Percentiles rank a stretch among this genome's conserved stretches.
phyloP scores from a whole-genome alignment of 2,888 invertebrate species.

The Torymus texanus region DNA sequence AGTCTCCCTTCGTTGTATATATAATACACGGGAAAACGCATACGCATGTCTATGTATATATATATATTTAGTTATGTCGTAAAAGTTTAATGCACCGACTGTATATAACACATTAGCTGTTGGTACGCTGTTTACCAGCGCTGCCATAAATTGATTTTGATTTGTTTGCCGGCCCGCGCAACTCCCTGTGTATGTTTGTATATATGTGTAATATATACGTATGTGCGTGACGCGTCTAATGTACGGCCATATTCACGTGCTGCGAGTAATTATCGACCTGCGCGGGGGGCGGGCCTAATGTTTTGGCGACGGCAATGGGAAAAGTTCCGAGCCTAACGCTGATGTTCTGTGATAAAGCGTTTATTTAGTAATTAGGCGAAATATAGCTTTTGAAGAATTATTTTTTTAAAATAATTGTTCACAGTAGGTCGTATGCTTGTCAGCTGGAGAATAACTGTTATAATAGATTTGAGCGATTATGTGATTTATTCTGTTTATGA shows the following conservation, averaged over 20 bases:
- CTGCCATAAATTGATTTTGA: constrained; percentile 49
- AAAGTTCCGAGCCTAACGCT: neutral
- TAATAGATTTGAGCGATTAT: no score
- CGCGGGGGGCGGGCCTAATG: neutral
- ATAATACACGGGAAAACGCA: no score
- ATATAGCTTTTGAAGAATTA: no score
- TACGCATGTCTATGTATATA: neutral
- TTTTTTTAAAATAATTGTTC: no score
- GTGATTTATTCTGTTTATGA: no score
- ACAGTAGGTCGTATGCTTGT: no score
- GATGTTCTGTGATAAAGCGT: no score
- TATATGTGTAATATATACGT: no score
- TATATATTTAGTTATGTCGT: neutral
- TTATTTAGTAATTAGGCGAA: no score
- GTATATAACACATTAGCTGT: constrained; percentile 15
- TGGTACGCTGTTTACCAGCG: constrained; percentile 22
- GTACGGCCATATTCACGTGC: constrained; percentile 25
- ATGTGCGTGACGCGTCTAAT: constrained; percentile 29
- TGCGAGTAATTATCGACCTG: constrained; percentile 27
- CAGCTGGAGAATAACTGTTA: no score
- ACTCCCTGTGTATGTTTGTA: no score
- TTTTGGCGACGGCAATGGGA: neutral
- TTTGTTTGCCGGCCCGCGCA: constrained; percentile 26
- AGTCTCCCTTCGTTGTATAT: neutral
- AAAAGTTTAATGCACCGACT: constrained; percentile 41